These are phyloP conservation scores for Porites evermanni DNA, from an alignment of 92 coral and sea anemone genomes.

Conservation along the genomic window DNA sequence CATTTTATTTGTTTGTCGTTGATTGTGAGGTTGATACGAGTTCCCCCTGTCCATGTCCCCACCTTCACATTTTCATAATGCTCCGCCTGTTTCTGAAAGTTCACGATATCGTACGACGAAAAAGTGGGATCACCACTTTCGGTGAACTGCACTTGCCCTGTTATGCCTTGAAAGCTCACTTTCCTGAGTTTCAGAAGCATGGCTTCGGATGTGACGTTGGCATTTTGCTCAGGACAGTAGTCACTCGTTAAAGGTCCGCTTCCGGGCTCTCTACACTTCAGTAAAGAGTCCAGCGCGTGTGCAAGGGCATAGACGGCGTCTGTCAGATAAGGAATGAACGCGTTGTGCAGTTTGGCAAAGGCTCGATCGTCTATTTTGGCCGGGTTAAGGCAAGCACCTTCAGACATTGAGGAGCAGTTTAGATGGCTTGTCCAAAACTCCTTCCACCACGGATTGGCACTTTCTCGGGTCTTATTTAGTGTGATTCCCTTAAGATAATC, in stretches of 20 bases:
- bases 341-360: slow-evolving; percentile 60
- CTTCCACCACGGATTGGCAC: slow-evolving; percentile 75
- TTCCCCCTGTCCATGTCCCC: slow-evolving; percentile 72
- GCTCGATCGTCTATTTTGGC: slow-evolving; percentile 31
- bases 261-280: slow-evolving; percentile 33
- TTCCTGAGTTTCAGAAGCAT: slow-evolving; percentile 59
- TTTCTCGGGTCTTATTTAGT: slow-evolving; percentile 21
- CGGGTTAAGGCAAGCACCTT: slow-evolving; percentile 27
- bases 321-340: slow-evolving; percentile 73
- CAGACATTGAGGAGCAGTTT: slow-evolving; percentile 38
- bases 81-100: slow-evolving; percentile 47
- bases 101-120: slow-evolving; percentile 74
- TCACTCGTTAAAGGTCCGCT: slow-evolving; percentile 19
- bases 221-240: slow-evolving; percentile 37
- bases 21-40: slow-evolving; percentile 34
- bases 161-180: slow-evolving; percentile 64
- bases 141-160: slow-evolving; percentile 66
- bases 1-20: slow-evolving; percentile 49
- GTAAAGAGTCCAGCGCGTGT: slow-evolving; percentile 60
- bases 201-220: slow-evolving; percentile 48
- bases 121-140: slow-evolving; percentile 65
- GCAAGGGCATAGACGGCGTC: slow-evolving; percentile 83
- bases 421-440: slow-evolving; percentile 70
- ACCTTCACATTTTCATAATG: slow-evolving; percentile 53
- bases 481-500: slow-evolving; percentile 57